Base-by-base conservation (phyloP, 2,888 invertebrate species). In the Schizotus pectinicornis region DNA sequence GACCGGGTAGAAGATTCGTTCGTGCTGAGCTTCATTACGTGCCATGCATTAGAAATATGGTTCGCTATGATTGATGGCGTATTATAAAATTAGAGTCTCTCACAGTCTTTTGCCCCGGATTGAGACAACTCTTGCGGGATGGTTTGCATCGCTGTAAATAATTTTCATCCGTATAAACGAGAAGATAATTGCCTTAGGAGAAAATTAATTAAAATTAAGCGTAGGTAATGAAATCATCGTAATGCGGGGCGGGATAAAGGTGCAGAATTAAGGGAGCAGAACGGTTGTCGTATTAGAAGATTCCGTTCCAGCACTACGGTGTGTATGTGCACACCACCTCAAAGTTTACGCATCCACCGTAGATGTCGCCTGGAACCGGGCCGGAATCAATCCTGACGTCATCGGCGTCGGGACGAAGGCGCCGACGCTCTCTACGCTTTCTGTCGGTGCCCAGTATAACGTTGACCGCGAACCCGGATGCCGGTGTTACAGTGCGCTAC, bases 351-450 rank as follows among this genome's bases (percentile, higher is more conserved):
- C 39, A 14, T 38, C 39, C 13, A 36, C 47, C 12, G 32, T 43
- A 59, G 59, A 59, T 59, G 59, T 51, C 59, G 50, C 55, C 14
- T 8, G 5, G 7, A 43, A 43, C 46, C 42, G 30, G 45, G 46
- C 38, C 55, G 41, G 41, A 38, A 64, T 52, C 61, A 62, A 57
- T 56, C 55, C 52, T 61, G 80, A 73, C 56, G 79, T 77, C 51
- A 79, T 72, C 65, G 79, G 74, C 60, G 77, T 67, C 76, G 74
- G 9, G 75, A 77, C 57, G 75, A 76, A 59, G 77, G 75, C 62
- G 80, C 68, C 64, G 64, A 64, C 69, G 73, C 68, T 61, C 64
- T 63, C 66, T 71, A 72, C 72, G 73, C 75, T 72, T 71, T 71
- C 74, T 73, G 69, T 73, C 69, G 74, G 74, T 64, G 65, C 71